Conservation (phyloP, 2,888 invertebrate genomes). For the Harmothoe impar region DNA sequence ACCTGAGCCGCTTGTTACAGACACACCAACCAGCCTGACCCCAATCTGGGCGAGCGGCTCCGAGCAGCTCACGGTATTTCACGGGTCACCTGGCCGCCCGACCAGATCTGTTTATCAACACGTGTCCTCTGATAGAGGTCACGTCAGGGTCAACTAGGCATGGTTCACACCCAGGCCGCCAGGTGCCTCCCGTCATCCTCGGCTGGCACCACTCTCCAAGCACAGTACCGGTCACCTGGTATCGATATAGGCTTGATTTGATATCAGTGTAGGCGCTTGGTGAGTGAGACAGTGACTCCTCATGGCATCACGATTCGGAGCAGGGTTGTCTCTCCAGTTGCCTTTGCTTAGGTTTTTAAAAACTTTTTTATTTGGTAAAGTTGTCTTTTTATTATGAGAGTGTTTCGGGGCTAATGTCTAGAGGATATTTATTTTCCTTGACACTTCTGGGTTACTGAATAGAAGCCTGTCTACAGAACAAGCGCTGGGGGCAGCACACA, state of each 20-base stretch:
- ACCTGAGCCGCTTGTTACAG: neutral
- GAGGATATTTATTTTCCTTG: neutral
- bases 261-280: neutral
- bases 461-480: neutral
- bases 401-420: neutral
- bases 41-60: neutral
- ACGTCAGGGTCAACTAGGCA: slow-evolving; percentile 45
- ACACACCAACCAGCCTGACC: neutral
- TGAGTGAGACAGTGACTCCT: neutral
- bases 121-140: slow-evolving; percentile 43
- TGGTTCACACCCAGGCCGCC: neutral
- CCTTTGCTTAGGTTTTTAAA: no score
- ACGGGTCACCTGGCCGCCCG: slow-evolving; percentile 41
- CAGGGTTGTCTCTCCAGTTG: neutral
- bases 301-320: neutral
- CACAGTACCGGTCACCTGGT: neutral
- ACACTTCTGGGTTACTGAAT: neutral
- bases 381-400: neutral
- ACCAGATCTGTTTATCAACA: slow-evolving; percentile 46
- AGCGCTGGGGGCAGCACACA: no score
- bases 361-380: no score
- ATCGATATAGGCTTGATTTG: neutral
- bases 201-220: neutral
- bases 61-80: slow-evolving; percentile 29
- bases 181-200: slow-evolving; percentile 11